A percentile compares a stretch with the other conserved stretches of the same genome.
phyloP scores from a whole-genome alignment of 2,797 vertebrate genomes.

The Neosalanx taihuensis region DNA sequence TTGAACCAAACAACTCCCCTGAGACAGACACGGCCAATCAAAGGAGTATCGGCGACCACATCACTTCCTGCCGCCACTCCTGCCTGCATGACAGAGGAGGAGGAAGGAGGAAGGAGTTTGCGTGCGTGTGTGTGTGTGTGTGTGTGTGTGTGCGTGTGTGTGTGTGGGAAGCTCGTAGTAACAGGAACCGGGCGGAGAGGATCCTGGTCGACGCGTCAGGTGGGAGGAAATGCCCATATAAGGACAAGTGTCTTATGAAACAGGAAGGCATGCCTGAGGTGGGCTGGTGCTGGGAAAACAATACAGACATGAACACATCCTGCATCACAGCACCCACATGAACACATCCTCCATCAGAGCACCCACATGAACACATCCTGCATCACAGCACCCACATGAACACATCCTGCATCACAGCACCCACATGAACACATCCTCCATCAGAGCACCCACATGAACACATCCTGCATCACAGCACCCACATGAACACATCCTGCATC shows the following conservation, averaged over 20 bases:
- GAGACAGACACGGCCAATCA: constrained; percentile 48
- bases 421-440: constrained; percentile 18
- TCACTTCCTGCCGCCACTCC: constrained; percentile 62
- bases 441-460: constrained; percentile 5
- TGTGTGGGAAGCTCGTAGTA: constrained; percentile 17
- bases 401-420: constrained; percentile 14
- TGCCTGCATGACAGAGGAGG: constrained; percentile 36
- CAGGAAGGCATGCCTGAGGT: constrained; percentile 52
- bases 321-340: constrained; percentile 1
- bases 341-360: constrained; percentile 14
- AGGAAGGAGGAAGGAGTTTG: too few relatives aligned
- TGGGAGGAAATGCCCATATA: constrained; percentile 65
- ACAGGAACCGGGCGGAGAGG: constrained; percentile 52
- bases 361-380: constrained; percentile 20
- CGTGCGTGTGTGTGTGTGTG: constrained; percentile 19
- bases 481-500: constrained; percentile 19
- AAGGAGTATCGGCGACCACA: constrained; percentile 54
- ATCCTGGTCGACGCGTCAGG: constrained; percentile 15
- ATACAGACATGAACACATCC: constrained; percentile 21
- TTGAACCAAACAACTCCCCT: constrained; percentile 33
- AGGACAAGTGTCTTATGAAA: constrained; percentile 60
- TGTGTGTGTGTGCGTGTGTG: constrained; percentile 18
- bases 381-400: background rate
- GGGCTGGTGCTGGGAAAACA: constrained; percentile 39
- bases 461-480: constrained; percentile 9